Base-by-base conservation (phyloP, 1,140 invertebrate species). In the Temnothorax nylanderi region DNA sequence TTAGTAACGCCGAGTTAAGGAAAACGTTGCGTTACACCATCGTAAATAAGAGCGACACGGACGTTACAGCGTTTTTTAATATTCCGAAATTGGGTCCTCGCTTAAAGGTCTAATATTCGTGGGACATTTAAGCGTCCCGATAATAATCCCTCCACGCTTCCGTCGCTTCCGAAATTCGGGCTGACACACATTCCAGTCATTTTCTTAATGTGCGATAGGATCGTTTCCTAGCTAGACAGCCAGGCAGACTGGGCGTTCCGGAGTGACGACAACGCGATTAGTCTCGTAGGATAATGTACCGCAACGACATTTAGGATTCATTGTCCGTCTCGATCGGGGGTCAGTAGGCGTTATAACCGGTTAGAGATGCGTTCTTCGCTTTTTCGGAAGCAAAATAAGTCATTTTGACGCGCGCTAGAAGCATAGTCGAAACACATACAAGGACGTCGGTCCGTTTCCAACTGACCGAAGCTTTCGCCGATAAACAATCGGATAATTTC, bases 261-360 rank as follows among this genome's bases (percentile, higher is more conserved):
- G 51, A 77, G 85, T 81, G 86, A 88, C 85, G 58, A 91, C 71
- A 87, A 67, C 18, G 54, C 71, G 84, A 92, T 92, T 92, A 92
- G 88, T 91, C 87, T 87, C 88, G 71, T 88, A 51, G 87, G 76
- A 18, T 32, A 1, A 44, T 13, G 18, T 7, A n/a, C 16, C 32
- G 41, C 67, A 69, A 58, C n/a, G 65, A 76, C 54, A 74, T 84
- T 13, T 13, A 3, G 0, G 10, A 74, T 60, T 72, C 88, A 82
- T 86, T 58, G 47, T 41, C 41, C 18, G 21, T 60, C 26, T 75
- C 76, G 69, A 85, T 86, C 58, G 41, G 7, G 65, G 51, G 62
- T 69, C 69, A 2, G 7, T 37, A 37, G 34, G 5, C 54, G 6
- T 41, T 62, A 32, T 37, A 82, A 56, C 64, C 49, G 41, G 47